Percentiles rank a stretch among this genome's conserved stretches.
Evolutionary conservation across 2,797 vertebrate genomes (phyloP).

Genomic region (Chaunax sp.): DNA sequence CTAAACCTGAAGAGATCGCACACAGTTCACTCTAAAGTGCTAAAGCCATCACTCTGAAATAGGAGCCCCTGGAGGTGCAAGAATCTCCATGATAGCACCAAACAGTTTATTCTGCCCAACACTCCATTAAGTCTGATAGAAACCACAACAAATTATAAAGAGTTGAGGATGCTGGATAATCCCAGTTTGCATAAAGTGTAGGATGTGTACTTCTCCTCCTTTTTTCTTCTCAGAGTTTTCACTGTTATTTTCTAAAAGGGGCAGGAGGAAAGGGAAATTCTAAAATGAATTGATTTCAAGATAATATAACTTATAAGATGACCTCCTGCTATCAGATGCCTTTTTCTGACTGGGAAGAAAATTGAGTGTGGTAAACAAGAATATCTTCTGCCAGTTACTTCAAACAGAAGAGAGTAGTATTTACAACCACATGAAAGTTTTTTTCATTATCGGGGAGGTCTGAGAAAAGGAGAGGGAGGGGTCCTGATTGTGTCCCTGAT

Average conservation of each 20-base stretch:
- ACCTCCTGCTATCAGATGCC: constrained; percentile 68
- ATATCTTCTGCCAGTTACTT: constrained; percentile 75
- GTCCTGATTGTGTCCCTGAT: constrained; percentile 80
- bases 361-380: constrained; percentile 69
- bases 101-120: constrained; percentile 72
- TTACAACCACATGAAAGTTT: constrained; percentile 77
- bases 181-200: constrained; percentile 60
- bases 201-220: constrained; percentile 34
- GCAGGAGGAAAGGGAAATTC: constrained; percentile 48
- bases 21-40: constrained; percentile 79
- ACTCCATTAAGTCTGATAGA: constrained; percentile 62
- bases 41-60: constrained; percentile 81
- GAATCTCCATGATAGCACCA: constrained; percentile 69
- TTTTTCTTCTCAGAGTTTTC: constrained; percentile 53
- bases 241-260: constrained; percentile 46
- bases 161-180: constrained; percentile 72
- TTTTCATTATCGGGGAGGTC: constrained; percentile 76
- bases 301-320: constrained; percentile 55
- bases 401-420: constrained; percentile 73
- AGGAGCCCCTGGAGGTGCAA: constrained; percentile 70
- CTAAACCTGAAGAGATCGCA: constrained; percentile 71
- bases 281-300: constrained; percentile 69
- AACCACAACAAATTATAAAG: constrained; percentile 64
- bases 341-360: constrained; percentile 63
- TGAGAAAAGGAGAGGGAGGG: constrained; percentile 74